These are phyloP conservation scores for Anoncus sp. DNA, from an alignment of 2,888 invertebrate genomes.

Conservation along the genomic window DNA sequence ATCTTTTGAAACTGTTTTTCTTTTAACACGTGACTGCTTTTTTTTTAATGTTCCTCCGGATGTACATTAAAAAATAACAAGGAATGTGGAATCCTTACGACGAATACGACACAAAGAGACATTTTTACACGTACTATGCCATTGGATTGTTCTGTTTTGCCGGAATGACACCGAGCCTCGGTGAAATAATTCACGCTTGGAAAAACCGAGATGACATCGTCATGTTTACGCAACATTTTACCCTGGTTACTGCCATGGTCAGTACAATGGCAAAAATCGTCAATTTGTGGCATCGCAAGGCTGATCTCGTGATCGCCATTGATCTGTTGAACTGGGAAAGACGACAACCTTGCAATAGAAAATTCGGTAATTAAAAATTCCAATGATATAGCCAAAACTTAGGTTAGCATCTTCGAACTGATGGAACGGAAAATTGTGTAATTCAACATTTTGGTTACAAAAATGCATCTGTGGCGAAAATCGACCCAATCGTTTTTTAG, in stretches of 20 bases:
- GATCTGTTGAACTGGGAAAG: conserved; percentile 60
- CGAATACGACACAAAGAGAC: conserved; percentile 13
- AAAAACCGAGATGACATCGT: conserved; percentile 38
- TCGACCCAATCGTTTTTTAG: too few species aligned
- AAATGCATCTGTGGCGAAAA: too few species aligned
- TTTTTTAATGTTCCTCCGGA: not conserved
- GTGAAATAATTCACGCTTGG: conserved; percentile 56
- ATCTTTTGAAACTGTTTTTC: not conserved
- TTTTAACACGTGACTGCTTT: not conserved
- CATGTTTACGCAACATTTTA: conserved; percentile 54
- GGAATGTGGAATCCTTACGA: conserved; percentile 62
- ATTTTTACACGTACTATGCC: conserved; percentile 43
- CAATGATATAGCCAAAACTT: too few species aligned
- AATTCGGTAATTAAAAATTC: conserved; percentile 60
- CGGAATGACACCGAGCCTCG: conserved; percentile 32
- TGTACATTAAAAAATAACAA: not conserved
- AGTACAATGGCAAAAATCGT: conserved; percentile 54
- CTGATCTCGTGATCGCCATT: conserved; percentile 41
- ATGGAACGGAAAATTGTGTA: too few species aligned
- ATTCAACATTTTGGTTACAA: too few species aligned
- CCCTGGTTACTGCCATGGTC: conserved; percentile 50
- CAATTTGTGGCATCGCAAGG: conserved; percentile 45
- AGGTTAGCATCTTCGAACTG: too few species aligned
- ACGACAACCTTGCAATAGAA: conserved; percentile 53
- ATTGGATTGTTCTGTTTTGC: conserved; percentile 32